Conservation (phyloP, 2,888 invertebrate species). For the Idaea straminata region DNA sequence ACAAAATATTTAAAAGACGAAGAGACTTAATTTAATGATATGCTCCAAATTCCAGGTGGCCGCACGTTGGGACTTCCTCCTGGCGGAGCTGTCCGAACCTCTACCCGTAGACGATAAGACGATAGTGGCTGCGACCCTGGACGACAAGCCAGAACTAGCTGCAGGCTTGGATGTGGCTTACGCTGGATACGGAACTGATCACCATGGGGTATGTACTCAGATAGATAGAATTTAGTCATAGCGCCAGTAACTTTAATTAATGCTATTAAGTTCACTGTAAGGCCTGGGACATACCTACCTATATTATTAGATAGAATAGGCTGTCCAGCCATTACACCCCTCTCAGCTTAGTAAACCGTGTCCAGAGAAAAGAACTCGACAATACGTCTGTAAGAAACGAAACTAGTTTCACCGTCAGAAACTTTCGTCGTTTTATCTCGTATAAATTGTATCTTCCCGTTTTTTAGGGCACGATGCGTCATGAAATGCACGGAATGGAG, state of each 20-base stretch:
- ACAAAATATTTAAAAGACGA: not conserved
- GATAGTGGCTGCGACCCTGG: conserved; percentile 52
- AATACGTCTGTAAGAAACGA: no score
- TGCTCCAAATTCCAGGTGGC: conserved; percentile 46
- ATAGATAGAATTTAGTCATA: not conserved
- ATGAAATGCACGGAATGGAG: conserved; percentile 67
- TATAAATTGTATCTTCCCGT: not conserved
- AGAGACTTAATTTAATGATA: not conserved
- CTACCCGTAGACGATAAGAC: conserved; percentile 53
- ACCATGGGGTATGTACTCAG: conserved; percentile 51
- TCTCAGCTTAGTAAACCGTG: no score
- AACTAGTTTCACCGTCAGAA: no score
- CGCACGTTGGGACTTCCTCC: conserved; percentile 66
- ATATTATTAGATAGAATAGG: no score
- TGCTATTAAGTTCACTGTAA: no score
- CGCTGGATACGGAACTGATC: conserved; percentile 65
- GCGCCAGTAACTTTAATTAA: no score
- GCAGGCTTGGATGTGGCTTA: conserved; percentile 50
- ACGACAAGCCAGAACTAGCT: conserved; percentile 36
- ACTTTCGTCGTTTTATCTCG: not conserved
- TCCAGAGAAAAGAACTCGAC: no score
- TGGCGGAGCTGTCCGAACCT: conserved; percentile 61
- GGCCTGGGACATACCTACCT: no score
- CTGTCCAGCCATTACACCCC: no score
- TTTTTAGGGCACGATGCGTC: conserved; percentile 64